These are phyloP conservation scores for Cremastinae sp. DNA, from an alignment of 2,888 invertebrate genomes.

Conservation along the genomic window DNA sequence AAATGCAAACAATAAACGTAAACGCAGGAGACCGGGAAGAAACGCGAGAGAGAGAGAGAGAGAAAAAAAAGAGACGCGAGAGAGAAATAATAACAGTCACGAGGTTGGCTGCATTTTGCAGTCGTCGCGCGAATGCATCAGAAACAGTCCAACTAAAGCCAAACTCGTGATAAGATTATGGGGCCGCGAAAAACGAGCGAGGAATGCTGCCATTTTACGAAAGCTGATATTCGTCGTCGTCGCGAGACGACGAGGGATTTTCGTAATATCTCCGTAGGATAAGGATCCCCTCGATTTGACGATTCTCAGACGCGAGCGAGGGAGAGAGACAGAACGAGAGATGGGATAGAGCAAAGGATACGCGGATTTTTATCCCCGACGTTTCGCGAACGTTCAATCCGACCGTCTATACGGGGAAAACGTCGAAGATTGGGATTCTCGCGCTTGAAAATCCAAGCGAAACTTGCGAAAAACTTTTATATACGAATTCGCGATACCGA, in stretches of 20 bases:
- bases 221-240: conserved; percentile 33
- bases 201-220: conserved; percentile 42
- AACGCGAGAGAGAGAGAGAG: conserved; percentile 23
- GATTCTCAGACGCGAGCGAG: conserved; percentile 33
- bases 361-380: conserved; percentile 12
- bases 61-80: conserved; percentile 37
- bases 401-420: conserved; percentile 27
- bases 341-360: too few species aligned
- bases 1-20: not conserved
- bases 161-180: conserved; percentile 60
- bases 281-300: conserved; percentile 46
- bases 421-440: conserved; percentile 38
- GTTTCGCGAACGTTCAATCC: conserved; percentile 31
- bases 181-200: conserved; percentile 57
- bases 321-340: not conserved
- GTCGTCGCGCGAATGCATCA: conserved; percentile 51
- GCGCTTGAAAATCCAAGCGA: conserved; percentile 24
- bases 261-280: conserved; percentile 23
- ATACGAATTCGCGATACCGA: conserved; percentile 17
- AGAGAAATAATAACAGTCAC: conserved; percentile 58
- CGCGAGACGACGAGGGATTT: conserved; percentile 45
- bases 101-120: conserved; percentile 48
- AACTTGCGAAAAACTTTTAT: conserved; percentile 26
- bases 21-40: not conserved
- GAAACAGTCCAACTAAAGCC: conserved; percentile 56